Conservation (phyloP, 2,797 vertebrate genomes). For the Falco peregrinus region DNA sequence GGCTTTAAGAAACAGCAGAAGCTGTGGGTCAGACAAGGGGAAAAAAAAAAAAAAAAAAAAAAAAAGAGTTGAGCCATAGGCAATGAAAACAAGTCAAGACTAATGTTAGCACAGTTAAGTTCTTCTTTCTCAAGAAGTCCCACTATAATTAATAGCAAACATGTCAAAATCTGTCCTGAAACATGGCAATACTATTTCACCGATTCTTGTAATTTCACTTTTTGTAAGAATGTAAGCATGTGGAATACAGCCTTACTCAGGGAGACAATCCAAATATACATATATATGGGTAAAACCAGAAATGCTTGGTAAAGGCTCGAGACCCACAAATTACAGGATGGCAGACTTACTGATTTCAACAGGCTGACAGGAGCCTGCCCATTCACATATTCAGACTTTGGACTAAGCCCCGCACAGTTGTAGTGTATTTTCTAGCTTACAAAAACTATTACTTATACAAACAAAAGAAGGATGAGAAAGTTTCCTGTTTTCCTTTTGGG, state of each 20-base stretch:
- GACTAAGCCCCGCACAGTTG: not conserved
- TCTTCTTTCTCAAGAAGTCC: not conserved
- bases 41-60: not conserved
- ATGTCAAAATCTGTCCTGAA: not conserved
- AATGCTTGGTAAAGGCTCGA: not conserved
- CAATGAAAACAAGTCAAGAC: not conserved
- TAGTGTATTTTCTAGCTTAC: not conserved
- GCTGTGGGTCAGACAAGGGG: conserved; percentile 72
- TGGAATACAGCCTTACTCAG: not conserved
- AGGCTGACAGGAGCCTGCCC: not conserved
- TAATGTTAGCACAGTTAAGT: not conserved
- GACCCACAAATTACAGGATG: not conserved
- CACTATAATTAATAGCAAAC: not conserved
- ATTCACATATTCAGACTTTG: not conserved
- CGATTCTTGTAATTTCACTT: not conserved
- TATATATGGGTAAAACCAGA: not conserved
- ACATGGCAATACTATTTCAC: not conserved
- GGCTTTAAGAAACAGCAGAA: conserved; percentile 92
- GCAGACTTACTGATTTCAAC: not conserved
- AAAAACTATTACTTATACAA: not conserved
- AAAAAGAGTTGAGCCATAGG: not conserved
- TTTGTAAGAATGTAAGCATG: not conserved
- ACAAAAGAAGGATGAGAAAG: conserved; percentile 2
- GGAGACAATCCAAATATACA: not conserved
- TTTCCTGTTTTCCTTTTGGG: not conserved